A percentile compares a stretch with the other conserved stretches of the same genome.
phyloP scores from a whole-genome alignment of 2,797 vertebrate genomes.

The Triplophysa yarkandensis region DNA sequence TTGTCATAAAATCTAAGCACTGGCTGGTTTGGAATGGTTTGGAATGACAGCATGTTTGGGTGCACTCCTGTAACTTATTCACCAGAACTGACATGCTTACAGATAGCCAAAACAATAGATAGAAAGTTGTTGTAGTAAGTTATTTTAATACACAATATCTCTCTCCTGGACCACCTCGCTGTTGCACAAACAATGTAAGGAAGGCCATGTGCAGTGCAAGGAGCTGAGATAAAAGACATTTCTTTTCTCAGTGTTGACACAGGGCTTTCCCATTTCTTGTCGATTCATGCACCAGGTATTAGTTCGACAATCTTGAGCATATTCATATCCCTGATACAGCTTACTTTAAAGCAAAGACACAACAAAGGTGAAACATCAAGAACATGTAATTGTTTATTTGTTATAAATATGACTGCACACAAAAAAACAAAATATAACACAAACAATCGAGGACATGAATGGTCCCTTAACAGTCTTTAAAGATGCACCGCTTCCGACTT shows the following conservation, averaged over 20 bases:
- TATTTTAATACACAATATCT: not conserved
- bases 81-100: not conserved
- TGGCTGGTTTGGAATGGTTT: not conserved
- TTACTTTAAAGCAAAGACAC: not conserved
- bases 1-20: not conserved
- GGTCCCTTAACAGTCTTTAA: not conserved
- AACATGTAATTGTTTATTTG: not conserved
- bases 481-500: not conserved
- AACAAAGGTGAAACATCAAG: not conserved
- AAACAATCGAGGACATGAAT: not conserved
- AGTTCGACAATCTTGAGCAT: not conserved
- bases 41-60: not conserved
- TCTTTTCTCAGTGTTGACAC: constrained; percentile 10
- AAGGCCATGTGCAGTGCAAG: not conserved
- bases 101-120: no score
- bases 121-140: not conserved
- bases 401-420: not conserved
- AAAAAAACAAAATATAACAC: not conserved
- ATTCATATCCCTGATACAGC: not conserved
- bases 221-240: constrained; percentile 7
- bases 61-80: not conserved
- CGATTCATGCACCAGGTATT: not conserved
- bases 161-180: not conserved
- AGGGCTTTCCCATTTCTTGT: constrained; percentile 9
- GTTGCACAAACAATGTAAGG: constrained; percentile 10